Base-by-base conservation (phyloP, 2,888 invertebrate genomes). In the Malthinus seriepunctatus region DNA sequence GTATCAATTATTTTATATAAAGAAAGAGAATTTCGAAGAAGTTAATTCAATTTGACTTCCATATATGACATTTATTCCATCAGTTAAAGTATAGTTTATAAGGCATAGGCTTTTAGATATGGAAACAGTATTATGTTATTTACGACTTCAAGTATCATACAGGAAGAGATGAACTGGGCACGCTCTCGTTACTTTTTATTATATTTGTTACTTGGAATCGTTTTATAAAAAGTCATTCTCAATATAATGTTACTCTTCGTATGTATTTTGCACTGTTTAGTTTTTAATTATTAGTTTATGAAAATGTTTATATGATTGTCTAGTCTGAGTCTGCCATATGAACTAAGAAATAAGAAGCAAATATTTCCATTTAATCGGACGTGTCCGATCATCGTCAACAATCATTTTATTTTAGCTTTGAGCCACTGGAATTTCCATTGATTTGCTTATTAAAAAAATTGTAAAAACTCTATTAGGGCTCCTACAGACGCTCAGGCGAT, bases 151-250 rank as follows among this genome's bases (percentile, higher is more conserved):
- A 54, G 60, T 62, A 62, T 62, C 39, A 57, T 60, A 56, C 64
- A 64, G 62, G 64, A 64, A 64, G 64, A 62, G 64, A 64, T 60
- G 62, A 57, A 52, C 56, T 49, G 58, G 61, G 62, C 64, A 64
- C 73, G 76, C 72, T 76, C 76, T 76, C 76, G 75, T 76, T 76
- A 76, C 71, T 74, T 76, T 76, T 76, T 76, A 76, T 76, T 72
- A 73, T 75, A 75, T 74, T 71, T 65, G 69, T 74, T 76, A 76
- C 73, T 74, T 45, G 61, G 62, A 62, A 56, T 62, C 47, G 48
- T 14, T 48, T 51, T 39, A 59, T 55, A 56, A 58, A 56, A 61
- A 60, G 48, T 47, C 32, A 31, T 51, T 47, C 46, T 56, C 51
- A 60, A 56, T 56, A 23, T 23, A 23, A 23, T 23, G 23, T 23